These are phyloP conservation scores for Ptychobarbus kaznakovi DNA, from an alignment of 2,797 vertebrate genomes.

Conservation along the genomic window DNA sequence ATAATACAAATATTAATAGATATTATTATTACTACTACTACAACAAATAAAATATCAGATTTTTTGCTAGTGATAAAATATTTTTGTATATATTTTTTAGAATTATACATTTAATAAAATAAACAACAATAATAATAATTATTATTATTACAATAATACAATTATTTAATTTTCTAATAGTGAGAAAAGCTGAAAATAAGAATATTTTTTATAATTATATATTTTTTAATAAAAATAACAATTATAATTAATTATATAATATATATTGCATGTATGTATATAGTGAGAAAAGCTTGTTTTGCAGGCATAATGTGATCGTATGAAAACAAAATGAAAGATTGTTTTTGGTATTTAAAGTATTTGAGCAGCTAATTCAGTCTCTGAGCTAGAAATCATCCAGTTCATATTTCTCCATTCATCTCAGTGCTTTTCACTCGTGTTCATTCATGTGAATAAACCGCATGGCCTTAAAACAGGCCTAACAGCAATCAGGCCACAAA, in stretches of 20 bases:
- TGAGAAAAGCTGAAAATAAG: too few relatives aligned
- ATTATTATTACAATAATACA: neutral
- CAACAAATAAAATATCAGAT: neutral
- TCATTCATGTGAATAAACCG: constrained; percentile 36
- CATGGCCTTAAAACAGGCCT: constrained; percentile 16
- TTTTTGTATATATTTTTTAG: neutral
- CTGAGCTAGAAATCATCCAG: neutral
- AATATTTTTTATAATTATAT: too few relatives aligned
- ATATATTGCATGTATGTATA: too few relatives aligned
- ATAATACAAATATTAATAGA: neutral
- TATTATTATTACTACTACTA: neutral
- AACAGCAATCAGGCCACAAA: constrained; percentile 51
- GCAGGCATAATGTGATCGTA: neutral
- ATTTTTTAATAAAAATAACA: too few relatives aligned
- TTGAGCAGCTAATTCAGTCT: constrained; percentile 1
- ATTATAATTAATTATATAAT: too few relatives aligned
- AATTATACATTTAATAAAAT: neutral
- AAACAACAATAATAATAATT: neutral
- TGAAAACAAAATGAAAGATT: constrained; percentile 1
- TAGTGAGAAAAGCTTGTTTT: neutral
- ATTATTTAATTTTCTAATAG: neutral
- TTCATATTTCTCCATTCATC: neutral
- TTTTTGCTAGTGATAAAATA: neutral
- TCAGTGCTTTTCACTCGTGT: constrained; percentile 10
- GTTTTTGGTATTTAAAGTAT: neutral